Percentiles rank a stretch among this genome's conserved stretches.
These are phyloP conservation scores for Ariopsis seemanni DNA, from an alignment of 2,113 vertebrate genomes.

Conservation along the genomic window DNA sequence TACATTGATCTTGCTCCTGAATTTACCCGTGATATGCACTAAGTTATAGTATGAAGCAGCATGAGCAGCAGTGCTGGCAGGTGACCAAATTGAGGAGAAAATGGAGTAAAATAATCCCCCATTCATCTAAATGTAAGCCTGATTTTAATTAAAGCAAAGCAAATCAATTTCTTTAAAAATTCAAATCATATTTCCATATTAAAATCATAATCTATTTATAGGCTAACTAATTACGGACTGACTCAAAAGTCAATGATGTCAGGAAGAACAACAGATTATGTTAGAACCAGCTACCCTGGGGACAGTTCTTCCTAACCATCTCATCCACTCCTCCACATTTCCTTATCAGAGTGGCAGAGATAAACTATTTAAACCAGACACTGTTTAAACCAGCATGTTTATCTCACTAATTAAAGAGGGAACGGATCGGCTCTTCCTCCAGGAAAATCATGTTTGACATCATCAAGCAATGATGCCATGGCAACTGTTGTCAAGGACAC, in stretches of 20 bases:
- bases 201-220: not conserved
- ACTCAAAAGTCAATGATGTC: not conserved
- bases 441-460: slow-evolving; percentile 27
- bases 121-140: not conserved
- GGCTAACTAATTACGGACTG: not conserved
- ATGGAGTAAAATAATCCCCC: not conserved
- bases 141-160: not conserved
- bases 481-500: slow-evolving; percentile 39
- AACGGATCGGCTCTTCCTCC: not conserved
- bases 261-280: not conserved
- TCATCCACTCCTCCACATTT: not conserved
- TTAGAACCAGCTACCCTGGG: not conserved
- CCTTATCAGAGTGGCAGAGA: not conserved
- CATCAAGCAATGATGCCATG: slow-evolving; percentile 23
- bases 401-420: slow-evolving; percentile 9
- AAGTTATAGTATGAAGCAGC: no score
- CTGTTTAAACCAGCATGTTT: slow-evolving; percentile 1
- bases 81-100: not conserved
- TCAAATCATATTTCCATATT: not conserved
- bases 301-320: slow-evolving; percentile 12
- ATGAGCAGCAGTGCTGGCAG: not conserved
- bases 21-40: no score
- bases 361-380: not conserved
- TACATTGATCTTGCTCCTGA: no score
- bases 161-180: not conserved